Conservation (phyloP, 2,797 vertebrate species). For the Anguilla pacifica region DNA sequence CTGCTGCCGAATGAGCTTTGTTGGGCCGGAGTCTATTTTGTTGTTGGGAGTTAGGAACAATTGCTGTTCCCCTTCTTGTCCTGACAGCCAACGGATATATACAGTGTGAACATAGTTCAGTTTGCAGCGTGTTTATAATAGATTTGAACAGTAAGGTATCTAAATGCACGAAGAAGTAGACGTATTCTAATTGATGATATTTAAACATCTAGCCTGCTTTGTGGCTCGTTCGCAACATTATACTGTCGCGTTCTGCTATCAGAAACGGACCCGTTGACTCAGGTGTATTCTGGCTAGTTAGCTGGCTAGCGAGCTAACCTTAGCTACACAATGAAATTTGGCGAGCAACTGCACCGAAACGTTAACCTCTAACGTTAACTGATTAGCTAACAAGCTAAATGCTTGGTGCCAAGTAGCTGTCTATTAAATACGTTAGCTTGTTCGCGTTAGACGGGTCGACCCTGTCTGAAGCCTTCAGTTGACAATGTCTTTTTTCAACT, state of each 20-base stretch:
- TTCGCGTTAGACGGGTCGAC: not conserved
- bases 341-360: not conserved
- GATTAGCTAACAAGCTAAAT: not conserved
- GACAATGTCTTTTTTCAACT: constrained; percentile 96
- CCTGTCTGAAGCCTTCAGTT: not conserved
- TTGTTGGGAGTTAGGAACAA: constrained; percentile 56
- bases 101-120: not conserved
- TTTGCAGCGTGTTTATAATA: not conserved
- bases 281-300: constrained; percentile 7
- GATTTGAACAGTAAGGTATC: not conserved
- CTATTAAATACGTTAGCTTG: not conserved
- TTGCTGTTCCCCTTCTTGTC: constrained; percentile 45
- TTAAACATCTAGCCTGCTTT: not conserved
- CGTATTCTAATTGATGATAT: not conserved
- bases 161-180: not conserved
- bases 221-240: not conserved
- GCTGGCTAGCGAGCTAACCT: constrained; percentile 4
- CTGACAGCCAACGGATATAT: constrained; percentile 10
- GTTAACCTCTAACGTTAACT: not conserved
- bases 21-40: constrained; percentile 55
- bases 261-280: constrained; percentile 23
- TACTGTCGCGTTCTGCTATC: not conserved
- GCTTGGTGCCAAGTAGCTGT: not conserved
- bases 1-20: constrained; percentile 5
- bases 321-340: not conserved